Conservation (phyloP, 2,888 invertebrate species). For the Hirtodrosophila duncani region DNA sequence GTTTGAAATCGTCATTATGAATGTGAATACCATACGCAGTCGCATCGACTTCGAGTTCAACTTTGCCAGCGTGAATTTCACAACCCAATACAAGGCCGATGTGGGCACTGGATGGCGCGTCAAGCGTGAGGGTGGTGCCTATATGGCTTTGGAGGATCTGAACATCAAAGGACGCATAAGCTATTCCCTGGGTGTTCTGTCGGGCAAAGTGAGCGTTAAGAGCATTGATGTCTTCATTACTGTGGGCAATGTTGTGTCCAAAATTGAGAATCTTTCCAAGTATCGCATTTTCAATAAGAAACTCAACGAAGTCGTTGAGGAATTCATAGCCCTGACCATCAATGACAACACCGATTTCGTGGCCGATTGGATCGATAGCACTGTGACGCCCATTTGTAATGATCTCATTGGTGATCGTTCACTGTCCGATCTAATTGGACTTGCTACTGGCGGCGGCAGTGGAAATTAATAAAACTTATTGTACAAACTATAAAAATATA, state of each 20-base stretch:
- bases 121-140: conserved; percentile 60
- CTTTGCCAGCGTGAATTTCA: conserved; percentile 52
- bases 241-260: conserved; percentile 61
- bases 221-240: conserved; percentile 46
- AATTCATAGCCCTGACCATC: conserved; percentile 59
- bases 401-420: conserved; percentile 57
- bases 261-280: conserved; percentile 66
- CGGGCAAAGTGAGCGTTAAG: conserved; percentile 51
- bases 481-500: too few species aligned
- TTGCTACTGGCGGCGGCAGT: conserved; percentile 47
- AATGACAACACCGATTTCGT: conserved; percentile 71
- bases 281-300: conserved; percentile 62
- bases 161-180: conserved; percentile 48
- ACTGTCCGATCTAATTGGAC: conserved; percentile 56
- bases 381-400: conserved; percentile 57
- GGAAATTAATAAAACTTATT: conserved; percentile 17
- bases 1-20: conserved; percentile 55
- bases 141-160: conserved; percentile 58
- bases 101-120: conserved; percentile 35
- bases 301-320: conserved; percentile 71
- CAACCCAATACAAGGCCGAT: conserved; percentile 58
- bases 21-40: conserved; percentile 39
- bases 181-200: conserved; percentile 53
- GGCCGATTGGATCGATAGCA: conserved; percentile 45
- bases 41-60: conserved; percentile 51